Evolutionary conservation across 2,113 vertebrate genomes (phyloP), one percentile per base, ranked within the genome.

Genomic region (Rhynchomys soricoides): DNA sequence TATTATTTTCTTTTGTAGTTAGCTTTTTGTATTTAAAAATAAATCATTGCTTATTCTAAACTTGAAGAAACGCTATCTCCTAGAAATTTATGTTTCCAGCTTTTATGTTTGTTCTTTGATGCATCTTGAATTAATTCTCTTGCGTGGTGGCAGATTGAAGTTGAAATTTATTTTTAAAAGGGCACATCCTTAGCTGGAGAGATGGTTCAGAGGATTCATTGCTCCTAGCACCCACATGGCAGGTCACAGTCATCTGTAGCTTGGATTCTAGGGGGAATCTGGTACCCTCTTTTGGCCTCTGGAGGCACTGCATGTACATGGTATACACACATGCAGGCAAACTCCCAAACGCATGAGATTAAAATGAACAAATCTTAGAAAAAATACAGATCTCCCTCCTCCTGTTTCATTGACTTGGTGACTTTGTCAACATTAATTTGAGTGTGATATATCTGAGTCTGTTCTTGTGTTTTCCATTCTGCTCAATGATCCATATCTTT

Each of bases 21-120:
- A 62, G 22, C 0, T 66, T 93, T 94, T 40, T 50, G 59, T 93
- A 50, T 93, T 66, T 95, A 89, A 26, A 93, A 90, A 64, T 21
- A 86, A 50, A 55, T 73, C 59, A 64, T 74, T 75, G 68, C 7
- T 40, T 94, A 52, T 37, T 68, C 12, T 85, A 52, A 77, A 94
- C 24, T 79, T 87, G 55, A 87, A 78, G 50, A 88, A 64, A 73
- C 37, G 91, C 89, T 93, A 16, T 86, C 40, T 87, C 29, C 62
- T 73, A 78, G 34, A 82, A 91, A 85, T 86, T 64, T 59, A 40
- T 79, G 21, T 62, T 73, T 68, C 31, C 7, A 55, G 15, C 45
- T 50, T 59, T 92, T 79, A 48, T 93, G 74, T 88, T 86, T 88
- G 71, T 21, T 90, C 31, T 85, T 1, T 68, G 45, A 52, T 55